Evolutionary conservation across 2,888 invertebrate genomes (phyloP), one percentile per base, ranked within the genome.

Genomic region (Hylaea fasciaria): DNA sequence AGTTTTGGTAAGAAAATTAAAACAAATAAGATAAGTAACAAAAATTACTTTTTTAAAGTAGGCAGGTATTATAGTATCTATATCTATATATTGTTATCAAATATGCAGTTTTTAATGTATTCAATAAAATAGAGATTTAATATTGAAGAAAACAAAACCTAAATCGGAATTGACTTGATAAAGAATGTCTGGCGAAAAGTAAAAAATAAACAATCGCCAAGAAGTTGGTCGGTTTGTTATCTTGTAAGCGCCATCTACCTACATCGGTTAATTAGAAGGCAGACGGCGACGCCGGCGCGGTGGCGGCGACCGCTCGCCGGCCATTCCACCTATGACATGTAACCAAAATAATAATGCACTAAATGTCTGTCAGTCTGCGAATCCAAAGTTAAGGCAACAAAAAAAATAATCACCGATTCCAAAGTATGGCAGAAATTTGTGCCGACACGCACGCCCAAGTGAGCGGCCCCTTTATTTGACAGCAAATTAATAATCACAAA

Each of bases 401-500:
- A 89, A 81, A n/a, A 90, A 89, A 89, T 88, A 89, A 91, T 89
- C 90, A 86, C 86, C 85, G 86, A 91, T 91, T 89, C 85, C 89
- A 73, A 89, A 91, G 90, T 90, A 91, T 91, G 90, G 91, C 89
- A 91, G 91, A 92, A 88, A 91, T 91, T 91, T 86, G 90, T 90
- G 85, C 88, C 86, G 87, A 87, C 91, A 91, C 91, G 91, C 91
- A 91, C 91, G 91, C 91, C 91, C 90, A 89, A 89, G 88, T 83
- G 87, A 88, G 91, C 91, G 91, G 91, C 92, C 91, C 90, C 91
- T 91, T 91, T 91, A 92, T 91, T 91, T 92, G 91, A 92, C 92
- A 91, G 92, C 90, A 91, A 92, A 91, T 91, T 91, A 92, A 92
- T 92, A 91, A 91, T 85, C 83, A 78, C 80, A 76, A 73, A 72